These are phyloP conservation scores for Rhagologus leucostigma DNA, from an alignment of 2,113 vertebrate genomes.

Conservation along the genomic window DNA sequence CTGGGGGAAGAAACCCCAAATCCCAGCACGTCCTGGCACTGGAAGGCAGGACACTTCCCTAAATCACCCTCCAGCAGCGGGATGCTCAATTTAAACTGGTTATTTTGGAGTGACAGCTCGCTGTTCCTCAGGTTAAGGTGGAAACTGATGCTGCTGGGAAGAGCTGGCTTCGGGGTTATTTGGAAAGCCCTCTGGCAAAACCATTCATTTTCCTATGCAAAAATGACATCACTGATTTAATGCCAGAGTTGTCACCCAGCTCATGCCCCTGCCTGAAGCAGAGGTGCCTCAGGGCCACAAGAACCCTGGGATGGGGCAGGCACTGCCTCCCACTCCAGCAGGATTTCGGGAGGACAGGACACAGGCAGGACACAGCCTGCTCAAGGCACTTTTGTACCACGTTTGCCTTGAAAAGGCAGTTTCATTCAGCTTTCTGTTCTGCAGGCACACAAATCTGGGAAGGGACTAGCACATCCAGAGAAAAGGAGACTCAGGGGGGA, in stretches of 20 bases:
- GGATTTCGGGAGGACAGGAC: too few relatives aligned
- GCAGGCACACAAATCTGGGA: neutral
- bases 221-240: neutral
- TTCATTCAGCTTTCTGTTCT: neutral
- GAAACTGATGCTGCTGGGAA: neutral
- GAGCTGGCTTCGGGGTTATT: neutral
- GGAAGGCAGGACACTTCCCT: too few relatives aligned
- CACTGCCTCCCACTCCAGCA: neutral
- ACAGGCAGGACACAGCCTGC: neutral
- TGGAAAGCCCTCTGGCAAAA: neutral
- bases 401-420: neutral
- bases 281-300: rapidly evolving
- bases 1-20: neutral
- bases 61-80: neutral
- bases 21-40: rapidly evolving
- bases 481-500: neutral
- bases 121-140: neutral
- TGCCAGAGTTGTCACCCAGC: neutral
- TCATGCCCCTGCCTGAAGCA: neutral
- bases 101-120: neutral
- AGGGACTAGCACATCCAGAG: neutral
- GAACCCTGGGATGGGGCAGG: neutral
- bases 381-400: rapidly evolving
- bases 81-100: rapidly evolving
- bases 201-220: neutral